Percentiles rank a stretch among this genome's conserved stretches.
These are phyloP conservation scores for Arnoldichthys spilopterus DNA, from an alignment of 2,797 vertebrate genomes.

Conservation along the genomic window DNA sequence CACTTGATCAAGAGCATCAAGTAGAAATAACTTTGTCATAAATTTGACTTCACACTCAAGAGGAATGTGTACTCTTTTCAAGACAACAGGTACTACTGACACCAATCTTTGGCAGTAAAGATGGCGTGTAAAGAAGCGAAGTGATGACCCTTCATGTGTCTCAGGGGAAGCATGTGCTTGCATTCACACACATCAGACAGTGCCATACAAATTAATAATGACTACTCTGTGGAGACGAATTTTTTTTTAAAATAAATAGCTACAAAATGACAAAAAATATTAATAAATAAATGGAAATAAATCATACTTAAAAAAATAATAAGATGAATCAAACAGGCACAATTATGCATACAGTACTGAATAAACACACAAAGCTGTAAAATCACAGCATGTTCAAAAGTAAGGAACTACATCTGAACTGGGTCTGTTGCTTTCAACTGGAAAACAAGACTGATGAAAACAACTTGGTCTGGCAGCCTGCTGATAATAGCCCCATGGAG, in stretches of 20 bases:
- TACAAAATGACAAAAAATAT: no score
- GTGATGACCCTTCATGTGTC: background rate
- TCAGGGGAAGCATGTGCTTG: background rate
- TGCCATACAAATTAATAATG: background rate
- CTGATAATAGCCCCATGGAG: slow-evolving; percentile 60
- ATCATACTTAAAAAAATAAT: slow-evolving; percentile 9
- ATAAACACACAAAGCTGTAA: slow-evolving; percentile 13
- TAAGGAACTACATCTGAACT: slow-evolving; percentile 33
- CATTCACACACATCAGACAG: background rate
- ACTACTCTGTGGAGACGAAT: no score
- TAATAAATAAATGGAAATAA: background rate
- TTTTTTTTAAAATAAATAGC: no score
- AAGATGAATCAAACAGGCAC: background rate
- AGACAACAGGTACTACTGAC: background rate
- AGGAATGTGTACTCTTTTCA: background rate
- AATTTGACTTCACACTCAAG: no score
- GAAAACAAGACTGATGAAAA: slow-evolving; percentile 71
- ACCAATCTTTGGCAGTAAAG: background rate
- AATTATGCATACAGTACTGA: slow-evolving; percentile 7
- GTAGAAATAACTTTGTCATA: no score
- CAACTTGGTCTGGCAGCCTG: slow-evolving; percentile 47
- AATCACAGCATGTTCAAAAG: slow-evolving; percentile 29
- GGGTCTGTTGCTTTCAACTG: slow-evolving; percentile 64
- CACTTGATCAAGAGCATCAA: no score
- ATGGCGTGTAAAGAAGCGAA: background rate